Conservation (phyloP, 2,797 vertebrate species). For the Typhlichthys subterraneus region DNA sequence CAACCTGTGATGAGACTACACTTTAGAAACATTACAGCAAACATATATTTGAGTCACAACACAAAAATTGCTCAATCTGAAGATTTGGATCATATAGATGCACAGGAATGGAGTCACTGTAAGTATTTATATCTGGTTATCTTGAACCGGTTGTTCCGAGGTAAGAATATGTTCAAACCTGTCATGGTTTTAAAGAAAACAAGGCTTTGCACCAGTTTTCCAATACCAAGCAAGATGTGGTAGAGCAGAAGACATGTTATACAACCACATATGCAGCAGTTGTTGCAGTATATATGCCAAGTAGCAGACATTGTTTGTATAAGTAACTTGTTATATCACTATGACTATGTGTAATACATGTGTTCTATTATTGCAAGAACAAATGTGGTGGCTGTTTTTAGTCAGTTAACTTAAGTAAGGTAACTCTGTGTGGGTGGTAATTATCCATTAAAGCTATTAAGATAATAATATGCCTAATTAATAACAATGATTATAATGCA, state of each 20-base stretch:
- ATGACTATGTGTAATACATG: background rate
- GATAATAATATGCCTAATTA: constrained; percentile 31
- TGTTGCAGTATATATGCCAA: too few species aligned
- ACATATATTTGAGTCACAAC: background rate
- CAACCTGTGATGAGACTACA: background rate
- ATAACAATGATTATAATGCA: too few species aligned
- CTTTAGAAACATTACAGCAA: constrained; percentile 1
- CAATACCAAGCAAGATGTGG: constrained; percentile 10
- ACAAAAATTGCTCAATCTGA: constrained; percentile 12
- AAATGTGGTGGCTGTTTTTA: background rate
- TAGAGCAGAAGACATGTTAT: background rate
- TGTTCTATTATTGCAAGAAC: constrained; percentile 4
- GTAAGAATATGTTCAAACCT: constrained; percentile 38
- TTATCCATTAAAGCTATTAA: constrained; percentile 27
- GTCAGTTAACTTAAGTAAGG: too few species aligned
- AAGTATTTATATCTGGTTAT: constrained; percentile 35
- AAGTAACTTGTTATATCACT: too few species aligned
- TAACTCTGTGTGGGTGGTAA: too few species aligned
- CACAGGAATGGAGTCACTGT: constrained; percentile 25
- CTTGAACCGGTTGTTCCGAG: constrained; percentile 37
- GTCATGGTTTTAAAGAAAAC: constrained; percentile 32
- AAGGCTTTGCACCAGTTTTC: background rate
- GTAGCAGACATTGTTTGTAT: too few species aligned
- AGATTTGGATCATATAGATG: constrained; percentile 7
- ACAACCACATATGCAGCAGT: too few species aligned